These are phyloP conservation scores for Drosophila atripex DNA, from an alignment of 2,888 invertebrate species.

Conservation along the genomic window DNA sequence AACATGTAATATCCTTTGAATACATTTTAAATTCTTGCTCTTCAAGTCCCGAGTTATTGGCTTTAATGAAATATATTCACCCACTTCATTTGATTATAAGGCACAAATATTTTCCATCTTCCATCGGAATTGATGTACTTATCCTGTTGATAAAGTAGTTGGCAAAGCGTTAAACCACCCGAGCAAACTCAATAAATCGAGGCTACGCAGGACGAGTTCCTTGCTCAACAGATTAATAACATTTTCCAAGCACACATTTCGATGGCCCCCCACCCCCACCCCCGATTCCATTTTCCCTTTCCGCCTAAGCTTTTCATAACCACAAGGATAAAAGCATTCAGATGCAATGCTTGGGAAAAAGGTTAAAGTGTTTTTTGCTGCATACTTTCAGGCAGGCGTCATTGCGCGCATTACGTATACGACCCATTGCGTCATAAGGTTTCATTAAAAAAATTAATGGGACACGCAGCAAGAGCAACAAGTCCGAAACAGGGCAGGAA, in stretches of 20 bases:
- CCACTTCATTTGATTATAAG: slow-evolving; percentile 7
- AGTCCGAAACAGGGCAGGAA: slow-evolving; percentile 30
- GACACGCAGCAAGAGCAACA: slow-evolving; percentile 51
- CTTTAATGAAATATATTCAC: neutral
- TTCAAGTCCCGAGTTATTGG: slow-evolving; percentile 17
- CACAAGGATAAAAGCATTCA: slow-evolving; percentile 39
- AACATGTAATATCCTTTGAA: neutral
- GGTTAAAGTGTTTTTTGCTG: slow-evolving; percentile 17
- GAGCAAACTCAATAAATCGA: slow-evolving; percentile 33
- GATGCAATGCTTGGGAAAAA: slow-evolving; percentile 7
- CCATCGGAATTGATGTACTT: slow-evolving; percentile 23
- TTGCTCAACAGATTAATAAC: slow-evolving; percentile 37
- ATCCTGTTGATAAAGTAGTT: slow-evolving; percentile 17
- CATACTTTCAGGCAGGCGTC: slow-evolving; percentile 36
- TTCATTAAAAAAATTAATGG: slow-evolving; percentile 68
- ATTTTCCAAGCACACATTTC: slow-evolving; percentile 23
- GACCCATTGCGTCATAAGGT: slow-evolving; percentile 50
- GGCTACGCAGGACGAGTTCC: neutral
- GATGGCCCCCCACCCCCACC: neutral
- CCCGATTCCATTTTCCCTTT: neutral
- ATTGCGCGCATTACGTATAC: slow-evolving; percentile 38
- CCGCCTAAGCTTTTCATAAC: slow-evolving; percentile 27
- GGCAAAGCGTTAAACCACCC: slow-evolving; percentile 9
- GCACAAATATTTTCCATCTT: neutral
- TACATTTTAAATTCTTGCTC: neutral